phyloP scores from a whole-genome alignment of 2,888 invertebrate genomes.

The Philereme vetulata region DNA sequence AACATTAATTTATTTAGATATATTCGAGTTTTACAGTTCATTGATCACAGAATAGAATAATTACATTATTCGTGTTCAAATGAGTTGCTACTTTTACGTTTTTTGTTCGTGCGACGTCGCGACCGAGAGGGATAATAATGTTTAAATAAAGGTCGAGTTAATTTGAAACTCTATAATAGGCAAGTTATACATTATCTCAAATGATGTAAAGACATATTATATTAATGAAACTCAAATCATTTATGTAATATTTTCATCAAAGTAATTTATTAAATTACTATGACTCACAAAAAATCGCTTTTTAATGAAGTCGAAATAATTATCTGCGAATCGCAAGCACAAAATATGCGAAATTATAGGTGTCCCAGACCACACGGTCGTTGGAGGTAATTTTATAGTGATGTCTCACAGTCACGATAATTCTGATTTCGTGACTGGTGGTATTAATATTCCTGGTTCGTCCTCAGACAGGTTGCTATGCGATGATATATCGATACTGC shows the following conservation, averaged over 20 bases:
- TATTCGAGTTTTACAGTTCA: neutral
- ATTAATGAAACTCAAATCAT: slow-evolving; percentile 11
- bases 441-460: slow-evolving; percentile 68
- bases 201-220: slow-evolving; percentile 14
- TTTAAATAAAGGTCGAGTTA: neutral
- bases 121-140: neutral
- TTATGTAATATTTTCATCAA: slow-evolving; percentile 18
- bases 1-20: neutral
- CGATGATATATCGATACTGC: slow-evolving; percentile 71
- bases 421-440: slow-evolving; percentile 68
- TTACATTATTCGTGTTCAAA: neutral
- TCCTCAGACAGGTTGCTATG: slow-evolving; percentile 65
- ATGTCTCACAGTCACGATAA: slow-evolving; percentile 57
- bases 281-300: slow-evolving; percentile 24
- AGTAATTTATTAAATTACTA: slow-evolving; percentile 30
- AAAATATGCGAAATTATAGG: slow-evolving; percentile 30
- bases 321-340: slow-evolving; percentile 26
- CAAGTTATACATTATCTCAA: slow-evolving; percentile 6
- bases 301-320: slow-evolving; percentile 17
- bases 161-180: slow-evolving; percentile 2
- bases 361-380: slow-evolving; percentile 45
- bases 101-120: neutral
- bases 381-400: slow-evolving; percentile 42
- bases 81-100: neutral
- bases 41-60: slow-evolving; percentile 1